phyloP scores from a whole-genome alignment of 2,797 vertebrate genomes.

The Aplochiton taeniatus region DNA sequence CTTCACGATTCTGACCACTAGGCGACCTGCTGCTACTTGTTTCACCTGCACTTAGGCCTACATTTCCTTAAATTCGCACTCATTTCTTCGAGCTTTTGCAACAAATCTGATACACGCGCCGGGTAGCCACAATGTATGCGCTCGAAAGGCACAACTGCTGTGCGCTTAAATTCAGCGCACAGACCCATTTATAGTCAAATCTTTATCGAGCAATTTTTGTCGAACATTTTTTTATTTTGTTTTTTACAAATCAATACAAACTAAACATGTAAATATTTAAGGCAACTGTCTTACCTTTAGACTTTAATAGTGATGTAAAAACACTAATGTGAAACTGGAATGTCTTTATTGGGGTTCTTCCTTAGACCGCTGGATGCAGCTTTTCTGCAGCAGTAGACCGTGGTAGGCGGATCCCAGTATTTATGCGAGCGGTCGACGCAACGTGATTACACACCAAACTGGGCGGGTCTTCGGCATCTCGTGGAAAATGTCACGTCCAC shows the following conservation, averaged over 20 bases:
- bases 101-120: too few relatives aligned
- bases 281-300: conserved; percentile 30
- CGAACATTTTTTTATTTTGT: not conserved
- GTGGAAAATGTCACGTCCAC: conserved; percentile 69
- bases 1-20: conserved; percentile 10
- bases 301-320: conserved; percentile 7
- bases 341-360: conserved; percentile 13
- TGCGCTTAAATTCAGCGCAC: too few relatives aligned
- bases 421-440: conserved; percentile 53
- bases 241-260: not conserved
- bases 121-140: too few relatives aligned
- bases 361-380: not conserved
- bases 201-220: too few relatives aligned
- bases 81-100: too few relatives aligned
- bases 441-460: conserved; percentile 24
- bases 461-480: conserved; percentile 13
- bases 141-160: too few relatives aligned
- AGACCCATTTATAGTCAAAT: too few relatives aligned
- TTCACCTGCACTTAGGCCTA: too few relatives aligned
- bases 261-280: too few relatives aligned
- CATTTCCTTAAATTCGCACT: too few relatives aligned
- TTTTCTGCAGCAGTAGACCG: conserved; percentile 55
- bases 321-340: conserved; percentile 18
- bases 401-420: conserved; percentile 33
- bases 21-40: not conserved